Base-by-base conservation (phyloP, 2,113 vertebrate species). In the Peucedramus taeniatus region DNA sequence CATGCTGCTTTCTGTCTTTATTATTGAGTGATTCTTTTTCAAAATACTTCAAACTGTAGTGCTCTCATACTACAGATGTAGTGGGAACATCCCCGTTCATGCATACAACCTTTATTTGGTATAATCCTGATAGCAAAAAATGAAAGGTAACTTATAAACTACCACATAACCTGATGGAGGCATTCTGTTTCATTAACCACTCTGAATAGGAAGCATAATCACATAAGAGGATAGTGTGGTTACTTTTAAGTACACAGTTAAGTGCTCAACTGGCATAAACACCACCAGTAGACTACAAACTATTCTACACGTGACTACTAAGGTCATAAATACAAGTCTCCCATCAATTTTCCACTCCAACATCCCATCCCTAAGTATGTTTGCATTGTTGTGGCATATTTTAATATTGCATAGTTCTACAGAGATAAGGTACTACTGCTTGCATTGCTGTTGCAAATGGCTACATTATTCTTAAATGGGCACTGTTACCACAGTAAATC, bases 361-460 rank as follows among this genome's bases (percentile, higher is more conserved):
- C 21, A 87, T 24, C 74, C 35, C 22, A 6, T 49, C 24, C 60
- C 54, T 68, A 65, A 42, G 20, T 90, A 66, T 7, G 11, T 87
- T 93, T 98, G 98, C 97, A 98, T 97, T 97, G 96, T 87, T 98
- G 95, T 94, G 98, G 95, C 95, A 91, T 84, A 89, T 77, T 86
- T 97, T 93, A 93, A 93, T 33, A 93, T 98, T 99, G 98, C 98
- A 99, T 98, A 99, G 98, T 97, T 98, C 79, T 97, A 97, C 93
- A 96, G n/a, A 90, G 90, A 35, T 72, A 78, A 87, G 94, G 23
- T 87, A 94, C 94, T 93, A 94, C 90, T 89, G 59, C 97, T 98
- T 98, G 97, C 97, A 98, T 97, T 98, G 96, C 39, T 95, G 72
- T 49, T 97, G 96, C 96, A 96, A 83, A 94, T 77, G 83, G 93